phyloP scores from a whole-genome alignment of 2,113 vertebrate species.

The Onychostoma macrolepis region DNA sequence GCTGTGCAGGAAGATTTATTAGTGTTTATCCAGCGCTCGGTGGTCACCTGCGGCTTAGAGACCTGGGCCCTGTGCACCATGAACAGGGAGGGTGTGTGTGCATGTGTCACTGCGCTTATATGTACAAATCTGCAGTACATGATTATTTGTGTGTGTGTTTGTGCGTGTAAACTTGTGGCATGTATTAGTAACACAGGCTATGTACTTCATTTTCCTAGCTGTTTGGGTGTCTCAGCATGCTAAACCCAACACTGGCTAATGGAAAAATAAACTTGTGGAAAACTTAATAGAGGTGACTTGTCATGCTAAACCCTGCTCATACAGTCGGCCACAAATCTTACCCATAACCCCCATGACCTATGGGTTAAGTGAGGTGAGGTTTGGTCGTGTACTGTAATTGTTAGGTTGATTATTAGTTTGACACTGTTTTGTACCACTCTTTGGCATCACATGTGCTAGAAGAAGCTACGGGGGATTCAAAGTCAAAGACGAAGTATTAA shows the following conservation, averaged over 20 bases:
- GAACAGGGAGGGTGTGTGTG: conserved; percentile 38
- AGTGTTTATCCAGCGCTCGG: conserved; percentile 66
- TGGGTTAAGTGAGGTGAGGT: conserved; percentile 52
- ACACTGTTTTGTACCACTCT: conserved; percentile 6
- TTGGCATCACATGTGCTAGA: background rate
- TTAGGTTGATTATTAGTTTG: conserved; percentile 53
- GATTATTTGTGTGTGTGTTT: conserved; percentile 28
- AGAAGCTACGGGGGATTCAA: background rate
- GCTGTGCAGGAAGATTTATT: conserved; percentile 65
- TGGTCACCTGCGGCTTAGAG: conserved; percentile 67
- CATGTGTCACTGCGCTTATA: conserved; percentile 27
- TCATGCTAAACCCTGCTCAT: conserved; percentile 12
- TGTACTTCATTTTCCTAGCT: conserved; percentile 13
- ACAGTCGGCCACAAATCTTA: background rate
- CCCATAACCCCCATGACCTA: conserved; percentile 40
- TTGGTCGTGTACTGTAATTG: conserved; percentile 36
- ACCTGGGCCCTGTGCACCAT: conserved; percentile 42
- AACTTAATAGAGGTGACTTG: conserved; percentile 48
- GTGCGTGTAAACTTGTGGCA: background rate
- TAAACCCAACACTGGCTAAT: background rate
- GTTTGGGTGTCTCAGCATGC: background rate
- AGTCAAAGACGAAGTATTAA: background rate
- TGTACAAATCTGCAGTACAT: conserved; percentile 32
- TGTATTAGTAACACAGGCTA: background rate
- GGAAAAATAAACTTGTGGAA: conserved; percentile 47